A percentile compares a stretch with the other conserved stretches of the same genome.
Conservation (phyloP, 2,797 vertebrate species). For the Garrulus glandarius region DNA sequence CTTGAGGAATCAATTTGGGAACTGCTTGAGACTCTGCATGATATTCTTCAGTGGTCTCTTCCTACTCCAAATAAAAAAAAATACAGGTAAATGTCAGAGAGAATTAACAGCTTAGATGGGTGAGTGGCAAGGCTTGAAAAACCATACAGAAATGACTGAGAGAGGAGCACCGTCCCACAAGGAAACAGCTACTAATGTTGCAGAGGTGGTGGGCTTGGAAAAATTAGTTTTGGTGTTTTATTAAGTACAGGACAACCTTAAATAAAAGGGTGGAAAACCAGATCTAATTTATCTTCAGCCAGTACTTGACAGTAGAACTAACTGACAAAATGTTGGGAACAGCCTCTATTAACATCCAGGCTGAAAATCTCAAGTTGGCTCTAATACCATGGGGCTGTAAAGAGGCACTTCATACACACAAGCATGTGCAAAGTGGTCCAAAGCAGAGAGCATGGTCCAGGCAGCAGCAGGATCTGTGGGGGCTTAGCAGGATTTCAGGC, state of each 20-base stretch:
- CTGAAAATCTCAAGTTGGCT: not conserved
- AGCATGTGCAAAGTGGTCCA: fast-evolving
- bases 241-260: not conserved
- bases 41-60: constrained; percentile 14
- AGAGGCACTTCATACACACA: not conserved
- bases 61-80: constrained; percentile 32
- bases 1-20: constrained; percentile 17
- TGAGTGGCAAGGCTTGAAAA: not conserved
- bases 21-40: constrained; percentile 24
- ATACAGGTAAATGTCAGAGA: not conserved
- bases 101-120: constrained; percentile 25
- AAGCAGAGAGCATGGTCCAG: not conserved
- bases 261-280: not conserved
- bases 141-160: not conserved
- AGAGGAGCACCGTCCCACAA: not conserved
- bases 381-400: not conserved
- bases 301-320: not conserved
- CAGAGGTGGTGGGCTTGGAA: not conserved
- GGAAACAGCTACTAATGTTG: not conserved
- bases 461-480: not conserved
- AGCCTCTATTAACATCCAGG: not conserved
- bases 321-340: not conserved
- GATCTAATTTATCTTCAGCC: not conserved
- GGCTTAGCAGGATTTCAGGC: not conserved
- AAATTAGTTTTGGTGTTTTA: not conserved